Evolutionary conservation across 1,140 invertebrate genomes (phyloP), one percentile per base, ranked within the genome.

Genomic region (Drosophila kikkawai): DNA sequence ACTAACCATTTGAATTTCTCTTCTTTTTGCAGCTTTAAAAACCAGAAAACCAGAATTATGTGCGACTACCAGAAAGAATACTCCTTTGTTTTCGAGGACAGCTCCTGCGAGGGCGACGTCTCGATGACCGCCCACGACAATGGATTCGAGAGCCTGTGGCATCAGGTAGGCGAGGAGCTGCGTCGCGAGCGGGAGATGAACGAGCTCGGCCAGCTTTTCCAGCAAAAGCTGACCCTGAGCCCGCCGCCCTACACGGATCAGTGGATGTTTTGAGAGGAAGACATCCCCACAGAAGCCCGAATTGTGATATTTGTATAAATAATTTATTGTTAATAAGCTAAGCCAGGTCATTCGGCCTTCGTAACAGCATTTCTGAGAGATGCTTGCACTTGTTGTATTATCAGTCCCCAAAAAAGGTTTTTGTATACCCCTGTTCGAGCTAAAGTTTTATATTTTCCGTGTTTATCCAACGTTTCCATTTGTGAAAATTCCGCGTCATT

Each of bases 71-170:
- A 87, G 55, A 59, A 51, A 22, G 91, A 91, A 34, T 87, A 91
- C 50, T 84, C 80, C 9, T 91, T 87, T 37, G 47, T 50, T 7
- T 91, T 82, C 55, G 87, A 91, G 12, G 91, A 91, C 42, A 71
- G 61, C 51, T 36, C 44, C 59, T 66, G 73, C 47, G 82, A 91
- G 0, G 67, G 42, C 22, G 84, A 91, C 41, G 48, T 76, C 36
- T 59, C 48, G 3, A 73, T 60, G 66, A 15, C 53, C 9, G 8
- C 19, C 15, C 70, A 77, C 65, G 68, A 75, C 19, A 44, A 29
- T 48, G 86, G 77, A 17, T 92, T 92, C 55, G 91, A 92, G 39
- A 67, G 37, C 41, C 29, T 92, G 76, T 92, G 91, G 91, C 59
- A 74, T 17, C 70, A 84, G 41, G 70, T 82, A 39, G 67, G 65